Evolutionary conservation across 2,113 vertebrate genomes (phyloP).

Genomic region (Ploceus nigricollis): DNA sequence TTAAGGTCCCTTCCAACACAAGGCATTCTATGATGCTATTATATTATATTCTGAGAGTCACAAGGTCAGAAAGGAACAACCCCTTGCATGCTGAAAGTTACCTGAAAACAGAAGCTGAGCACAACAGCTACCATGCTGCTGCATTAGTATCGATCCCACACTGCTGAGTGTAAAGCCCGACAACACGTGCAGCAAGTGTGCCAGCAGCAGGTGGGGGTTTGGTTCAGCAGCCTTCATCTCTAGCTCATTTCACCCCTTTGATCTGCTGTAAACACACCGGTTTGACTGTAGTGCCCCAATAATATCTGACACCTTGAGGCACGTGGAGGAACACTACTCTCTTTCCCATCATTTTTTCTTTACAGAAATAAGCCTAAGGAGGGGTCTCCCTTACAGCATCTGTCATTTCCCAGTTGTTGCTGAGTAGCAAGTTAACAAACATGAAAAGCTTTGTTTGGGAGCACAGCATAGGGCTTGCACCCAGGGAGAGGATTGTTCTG

Average conservation of each 20-base stretch:
- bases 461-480: not conserved
- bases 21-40: not conserved
- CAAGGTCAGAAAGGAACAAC: not conserved
- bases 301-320: not conserved
- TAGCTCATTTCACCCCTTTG: not conserved
- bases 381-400: not conserved
- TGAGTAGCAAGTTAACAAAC: not conserved
- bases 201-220: not conserved
- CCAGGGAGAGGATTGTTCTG: not conserved
- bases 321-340: not conserved
- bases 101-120: not conserved
- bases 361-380: not conserved
- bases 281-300: not conserved
- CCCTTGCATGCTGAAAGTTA: not conserved
- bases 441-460: not conserved
- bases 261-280: not conserved
- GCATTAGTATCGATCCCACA: not conserved
- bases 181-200: rapidly evolving
- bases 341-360: not conserved
- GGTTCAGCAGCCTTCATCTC: not conserved
- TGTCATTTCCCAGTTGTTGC: not conserved
- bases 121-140: not conserved
- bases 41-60: not conserved
- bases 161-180: not conserved
- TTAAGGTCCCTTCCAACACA: not conserved